Evolutionary conservation across 2,797 vertebrate genomes (phyloP), one percentile per base, ranked within the genome.

Genomic region (Silurus lanzhouensis): DNA sequence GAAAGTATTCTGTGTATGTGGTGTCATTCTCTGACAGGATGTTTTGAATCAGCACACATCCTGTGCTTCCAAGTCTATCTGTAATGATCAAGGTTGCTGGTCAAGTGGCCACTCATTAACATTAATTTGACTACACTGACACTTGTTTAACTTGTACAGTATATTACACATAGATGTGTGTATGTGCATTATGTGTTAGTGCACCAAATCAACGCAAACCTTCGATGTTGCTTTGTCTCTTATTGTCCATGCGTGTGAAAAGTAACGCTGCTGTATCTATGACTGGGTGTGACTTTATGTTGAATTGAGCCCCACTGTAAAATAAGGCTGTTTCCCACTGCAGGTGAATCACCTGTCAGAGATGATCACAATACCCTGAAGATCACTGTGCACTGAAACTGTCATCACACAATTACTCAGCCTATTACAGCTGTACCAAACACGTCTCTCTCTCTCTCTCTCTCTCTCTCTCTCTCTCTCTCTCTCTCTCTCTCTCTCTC

Each of bases 361-460:
- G 89, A 92, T 91, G 93, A 93, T 94, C 93, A 95, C 94, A 95
- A 94, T 93, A 93, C 93, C 93, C 92, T 88, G 84, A 94, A 95
- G 94, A 93, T 93, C 91, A 89, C 88, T 89, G 92, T 90, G 92
- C 93, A 92, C 90, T 91, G 93, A 95, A 94, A 94, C 93, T 95
- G 94, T 96, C 95, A 95, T 95, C 93, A 95, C 94, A 95, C 94
- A 95, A 94, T 95, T 95, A 95, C 93, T 93, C 92, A 92, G 93
- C 91, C 92, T 91, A 94, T 94, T 92, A 93, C 94, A 93, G 93
- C 89, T 91, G 91, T 91, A 91, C 93, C 79, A 82, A 87, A 84
- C 79, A 84, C 57, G 1, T 61, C 60, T 77, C 71, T 61, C 68
- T 52, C 55, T 71, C 55, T 83, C 71, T 77, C 57, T 72, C 66